Conservation (phyloP, 1,140 invertebrate genomes). For the Cydia splendana region DNA sequence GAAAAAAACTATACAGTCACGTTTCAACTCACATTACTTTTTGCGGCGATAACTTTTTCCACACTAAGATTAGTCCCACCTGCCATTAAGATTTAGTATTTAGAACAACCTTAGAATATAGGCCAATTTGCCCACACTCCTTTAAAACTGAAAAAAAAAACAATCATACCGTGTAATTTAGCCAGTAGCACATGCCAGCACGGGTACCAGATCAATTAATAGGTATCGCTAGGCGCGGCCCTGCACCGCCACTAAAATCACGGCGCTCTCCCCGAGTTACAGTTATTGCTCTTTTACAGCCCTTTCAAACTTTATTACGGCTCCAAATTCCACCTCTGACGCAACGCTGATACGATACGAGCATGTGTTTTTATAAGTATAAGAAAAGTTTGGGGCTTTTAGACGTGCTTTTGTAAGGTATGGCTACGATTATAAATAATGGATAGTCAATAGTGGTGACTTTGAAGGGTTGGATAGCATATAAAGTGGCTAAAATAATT, state of each 20-base stretch:
- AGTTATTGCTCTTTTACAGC: slow-evolving; percentile 78
- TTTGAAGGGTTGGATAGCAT: too few species aligned
- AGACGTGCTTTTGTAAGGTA: neutral
- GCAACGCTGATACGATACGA: slow-evolving; percentile 37
- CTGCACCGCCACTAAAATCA: slow-evolving; percentile 70
- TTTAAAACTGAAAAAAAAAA: too few species aligned
- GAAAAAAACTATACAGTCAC: too few species aligned
- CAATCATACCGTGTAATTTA: neutral
- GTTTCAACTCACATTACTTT: too few species aligned
- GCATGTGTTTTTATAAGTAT: slow-evolving; percentile 62
- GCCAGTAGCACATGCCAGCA: neutral
- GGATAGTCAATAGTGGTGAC: too few species aligned
- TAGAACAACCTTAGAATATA: too few species aligned
- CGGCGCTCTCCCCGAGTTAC: slow-evolving; percentile 68
- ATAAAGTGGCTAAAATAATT: too few species aligned
- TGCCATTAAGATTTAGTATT: too few species aligned
- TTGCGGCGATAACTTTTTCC: too few species aligned
- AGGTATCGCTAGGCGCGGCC: slow-evolving; percentile 63
- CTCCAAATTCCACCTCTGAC: slow-evolving; percentile 66
- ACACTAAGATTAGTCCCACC: too few species aligned
- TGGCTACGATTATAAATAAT: too few species aligned
- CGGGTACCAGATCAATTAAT: slow-evolving; percentile 67
- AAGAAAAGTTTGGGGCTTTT: neutral
- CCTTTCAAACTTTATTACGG: slow-evolving; percentile 79
- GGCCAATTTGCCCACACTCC: too few species aligned